Evolutionary conservation across 2,797 vertebrate species (phyloP), one percentile per base, ranked within the genome.

Genomic region (Girardinus metallicus): DNA sequence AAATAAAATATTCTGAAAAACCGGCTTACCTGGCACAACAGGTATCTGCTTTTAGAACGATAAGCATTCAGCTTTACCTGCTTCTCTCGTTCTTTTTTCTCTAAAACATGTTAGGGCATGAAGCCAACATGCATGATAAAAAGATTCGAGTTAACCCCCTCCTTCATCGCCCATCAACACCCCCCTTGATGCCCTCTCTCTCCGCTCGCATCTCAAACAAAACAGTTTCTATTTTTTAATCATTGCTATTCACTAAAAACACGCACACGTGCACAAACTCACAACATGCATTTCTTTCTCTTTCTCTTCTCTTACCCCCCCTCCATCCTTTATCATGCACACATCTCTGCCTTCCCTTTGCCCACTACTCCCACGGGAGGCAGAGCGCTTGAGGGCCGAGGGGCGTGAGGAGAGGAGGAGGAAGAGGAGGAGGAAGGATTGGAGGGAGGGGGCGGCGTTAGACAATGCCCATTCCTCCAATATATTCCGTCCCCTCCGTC

Each of bases 381-480:
- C 72, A 74, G 86, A 93, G 90, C 82, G 93, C 93, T 92, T 64
- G 80, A 92, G 93, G 93, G 91, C 88, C 79, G 87, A 88, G 89
- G 89, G 95, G 92, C 92, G 92, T 93, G 93, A 95, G 95, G 82
- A 80, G 86, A 76, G 86, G 12, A 68, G 64, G 64, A 75, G 79
- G 60, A 62, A 71, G 79, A 78, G 80, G 80, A 75, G 84, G 80
- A 84, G 70, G 71, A 85, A 80, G 90, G 79, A 77, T 89, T 87
- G 55, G 87, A 88, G 85, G 82, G 90, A 90, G 87, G 88, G 84
- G 93, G 94, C 91, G 94, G 94, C 74, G 94, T 95, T 93, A 95
- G 94, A 95, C 95, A 90, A 95, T 94, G 95, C 93, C 53, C 93
- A 92, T 91, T 94, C 88, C 94, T 93, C 93, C 91, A 94, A 95